Evolutionary conservation across 1,140 invertebrate genomes (phyloP), one percentile per base, ranked within the genome.

Genomic region (Atta colombica): DNA sequence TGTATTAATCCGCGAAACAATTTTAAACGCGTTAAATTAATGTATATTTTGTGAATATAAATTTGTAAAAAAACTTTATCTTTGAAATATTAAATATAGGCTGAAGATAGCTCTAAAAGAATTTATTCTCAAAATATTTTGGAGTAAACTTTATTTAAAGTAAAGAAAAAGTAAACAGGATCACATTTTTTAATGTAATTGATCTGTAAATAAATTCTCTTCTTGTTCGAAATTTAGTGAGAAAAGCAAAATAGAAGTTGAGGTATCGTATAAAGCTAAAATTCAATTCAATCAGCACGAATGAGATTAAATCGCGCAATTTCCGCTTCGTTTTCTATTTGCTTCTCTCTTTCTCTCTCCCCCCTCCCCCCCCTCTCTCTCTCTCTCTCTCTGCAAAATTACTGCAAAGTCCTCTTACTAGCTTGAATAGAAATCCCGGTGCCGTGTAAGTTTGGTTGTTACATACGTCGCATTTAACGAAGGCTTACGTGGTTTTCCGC

Each of bases 401-500:
- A 84, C 10, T 12, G 68, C 12, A 35, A 69, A 82, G 58, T 75
- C 69, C 21, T 25, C 18, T 18, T 25, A 74, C 35, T 69, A 80
- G 80, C 69, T 21, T 61, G 69, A 61, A 75, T 84, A 61, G 80
- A 74, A 84, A 84, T 21, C 14, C 51, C 16, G 39, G 3, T 12
- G 35, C 55, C 74, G 69, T 45, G 69, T 84, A 75, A 84, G 80
- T 84, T 84, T 74, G 39, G 39, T 84, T 84, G 55, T 84, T 84
- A 84, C 80, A 84, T 84, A 84, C 55, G 39, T 84, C 55, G 69
- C 69, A 66, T 86, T 89, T 80, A 74, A 89, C 45, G 60, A 93
- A 97, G 97, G 97, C 96, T 8, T 97, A 97, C 93, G 96, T 97
- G 95, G 97, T 97, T 28, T 97, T 97, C 92, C 97, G 96, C 93